These are phyloP conservation scores for rabbit (Oryctolagus cuniculus) DNA, from an alignment of 2,113 vertebrate species.

Conservation along the genomic window DNA sequence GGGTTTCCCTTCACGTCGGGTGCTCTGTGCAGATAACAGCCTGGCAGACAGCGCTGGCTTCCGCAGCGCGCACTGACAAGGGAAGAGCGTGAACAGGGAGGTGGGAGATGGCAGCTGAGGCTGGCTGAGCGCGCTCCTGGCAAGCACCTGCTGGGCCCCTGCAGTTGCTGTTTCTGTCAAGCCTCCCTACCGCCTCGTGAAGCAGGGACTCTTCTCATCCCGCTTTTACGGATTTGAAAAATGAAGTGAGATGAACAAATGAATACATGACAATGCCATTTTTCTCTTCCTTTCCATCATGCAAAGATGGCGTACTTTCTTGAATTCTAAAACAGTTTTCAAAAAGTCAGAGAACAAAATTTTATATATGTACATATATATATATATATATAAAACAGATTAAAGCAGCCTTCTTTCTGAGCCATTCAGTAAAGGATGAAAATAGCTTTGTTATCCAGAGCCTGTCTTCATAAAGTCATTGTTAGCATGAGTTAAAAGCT, in stretches of 20 bases:
- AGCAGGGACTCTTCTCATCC: neutral
- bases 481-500: slow-evolving; percentile 15
- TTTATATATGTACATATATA: too few species aligned
- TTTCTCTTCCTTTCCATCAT: neutral
- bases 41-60: neutral
- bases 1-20: neutral
- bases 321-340: slow-evolving; percentile 55
- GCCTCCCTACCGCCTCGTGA: neutral
- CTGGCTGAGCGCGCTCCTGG: neutral
- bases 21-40: neutral
- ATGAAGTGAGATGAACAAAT: neutral
- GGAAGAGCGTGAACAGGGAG: neutral
- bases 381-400: neutral
- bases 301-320: slow-evolving; percentile 8
- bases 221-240: neutral
- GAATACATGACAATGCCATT: slow-evolving; percentile 40
- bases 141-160: too few species aligned
- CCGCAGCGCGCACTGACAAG: neutral
- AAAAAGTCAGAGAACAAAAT: slow-evolving; percentile 43
- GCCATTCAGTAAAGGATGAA: slow-evolving; percentile 40
- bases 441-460: slow-evolving; percentile 45
- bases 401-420: slow-evolving; percentile 47
- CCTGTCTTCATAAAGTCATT: slow-evolving; percentile 23
- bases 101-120: neutral
- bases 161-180: neutral